Evolutionary conservation across 2,888 invertebrate genomes (phyloP).

Genomic region (Erynnis tages): DNA sequence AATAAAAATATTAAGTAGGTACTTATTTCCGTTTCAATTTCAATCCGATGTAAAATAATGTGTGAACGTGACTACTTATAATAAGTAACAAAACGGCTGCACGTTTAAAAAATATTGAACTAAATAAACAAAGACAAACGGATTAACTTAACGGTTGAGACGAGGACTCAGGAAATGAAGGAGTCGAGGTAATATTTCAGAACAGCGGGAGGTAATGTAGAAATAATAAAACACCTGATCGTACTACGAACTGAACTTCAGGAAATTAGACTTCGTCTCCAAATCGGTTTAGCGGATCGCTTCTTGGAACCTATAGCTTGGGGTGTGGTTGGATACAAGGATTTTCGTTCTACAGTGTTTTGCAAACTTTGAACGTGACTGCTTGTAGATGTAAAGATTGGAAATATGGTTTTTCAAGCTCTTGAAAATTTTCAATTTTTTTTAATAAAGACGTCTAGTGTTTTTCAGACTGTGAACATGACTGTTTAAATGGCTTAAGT

Average conservation of each 20-base stretch:
- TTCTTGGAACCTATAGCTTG: constrained; percentile 1
- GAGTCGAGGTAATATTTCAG: constrained; percentile 19
- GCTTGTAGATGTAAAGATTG: too few relatives aligned
- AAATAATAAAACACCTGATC: constrained; percentile 27
- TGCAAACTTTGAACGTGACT: too few relatives aligned
- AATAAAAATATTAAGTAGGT: too few relatives aligned
- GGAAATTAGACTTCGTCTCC: constrained; percentile 23
- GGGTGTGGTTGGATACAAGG: not conserved
- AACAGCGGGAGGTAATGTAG: constrained; percentile 14
- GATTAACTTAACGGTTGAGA: constrained; percentile 9
- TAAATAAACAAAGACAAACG: constrained; percentile 9
- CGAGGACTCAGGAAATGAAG: constrained; percentile 19
- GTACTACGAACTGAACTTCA: constrained; percentile 15
- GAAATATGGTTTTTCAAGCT: too few relatives aligned
- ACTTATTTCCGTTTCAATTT: too few relatives aligned
- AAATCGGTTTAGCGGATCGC: constrained; percentile 19
- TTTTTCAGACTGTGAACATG: too few relatives aligned
- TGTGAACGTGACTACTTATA: not conserved
- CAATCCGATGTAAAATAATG: not conserved
- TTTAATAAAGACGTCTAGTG: too few relatives aligned
- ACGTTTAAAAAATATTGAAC: not conserved
- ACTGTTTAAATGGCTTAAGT: too few relatives aligned
- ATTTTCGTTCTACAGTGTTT: too few relatives aligned
- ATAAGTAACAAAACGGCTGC: not conserved
- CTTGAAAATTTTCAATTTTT: too few relatives aligned